Conservation (phyloP, 35 echinoderm and acorn worm species). For the Chiridota heheva region DNA sequence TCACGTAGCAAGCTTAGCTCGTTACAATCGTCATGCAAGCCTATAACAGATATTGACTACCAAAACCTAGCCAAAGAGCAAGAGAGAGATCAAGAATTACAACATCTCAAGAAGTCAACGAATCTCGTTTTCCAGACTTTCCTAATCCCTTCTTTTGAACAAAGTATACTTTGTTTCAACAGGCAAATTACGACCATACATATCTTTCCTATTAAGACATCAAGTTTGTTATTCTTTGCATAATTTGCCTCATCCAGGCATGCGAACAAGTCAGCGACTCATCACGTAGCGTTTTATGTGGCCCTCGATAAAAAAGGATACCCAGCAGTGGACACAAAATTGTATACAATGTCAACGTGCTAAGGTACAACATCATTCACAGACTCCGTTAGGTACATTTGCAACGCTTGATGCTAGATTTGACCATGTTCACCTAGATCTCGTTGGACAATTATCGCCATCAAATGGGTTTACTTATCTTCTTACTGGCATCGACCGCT, state of each 20-base stretch:
- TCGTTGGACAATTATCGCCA: conserved; percentile 47
- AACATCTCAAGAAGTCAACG: no score
- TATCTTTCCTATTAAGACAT: neutral
- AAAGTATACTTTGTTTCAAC: no score
- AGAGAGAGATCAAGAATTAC: no score
- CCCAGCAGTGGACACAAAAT: conserved; percentile 39
- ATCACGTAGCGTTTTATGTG: conserved; percentile 46
- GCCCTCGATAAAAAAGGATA: conserved; percentile 48
- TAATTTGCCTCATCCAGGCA: neutral
- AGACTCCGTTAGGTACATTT: conserved; percentile 46
- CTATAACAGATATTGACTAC: no score
- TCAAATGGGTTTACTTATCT: conserved; percentile 54
- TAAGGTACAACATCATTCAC: conserved; percentile 47
- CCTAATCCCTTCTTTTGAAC: neutral
- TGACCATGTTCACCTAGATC: conserved; percentile 42
- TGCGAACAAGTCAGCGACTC: conserved; percentile 40
- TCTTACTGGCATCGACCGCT: conserved; percentile 56
- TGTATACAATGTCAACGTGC: conserved; percentile 47
- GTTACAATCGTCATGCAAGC: no score
- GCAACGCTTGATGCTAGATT: conserved; percentile 53
- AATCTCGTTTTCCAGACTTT: neutral
- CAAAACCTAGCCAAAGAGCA: no score
- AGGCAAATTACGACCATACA: neutral
- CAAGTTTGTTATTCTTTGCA: neutral
- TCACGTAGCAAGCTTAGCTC: neutral